Evolutionary conservation across 2,113 vertebrate species (phyloP).

Genomic region (Pyrgilauda ruficollis): DNA sequence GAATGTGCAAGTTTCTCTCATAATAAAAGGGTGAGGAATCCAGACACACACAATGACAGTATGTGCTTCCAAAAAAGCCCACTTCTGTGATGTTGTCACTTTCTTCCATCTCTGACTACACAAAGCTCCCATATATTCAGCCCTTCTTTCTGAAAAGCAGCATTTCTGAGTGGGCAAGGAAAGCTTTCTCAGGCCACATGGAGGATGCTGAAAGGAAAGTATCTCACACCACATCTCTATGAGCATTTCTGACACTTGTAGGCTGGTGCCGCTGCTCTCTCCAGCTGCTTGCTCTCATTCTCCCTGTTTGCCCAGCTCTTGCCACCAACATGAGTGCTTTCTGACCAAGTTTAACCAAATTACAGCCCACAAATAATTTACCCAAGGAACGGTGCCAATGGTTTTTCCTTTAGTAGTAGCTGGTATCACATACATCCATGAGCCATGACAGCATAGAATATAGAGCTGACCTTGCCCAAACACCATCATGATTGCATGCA

Average conservation of each 20-base stretch:
- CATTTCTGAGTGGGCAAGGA: neutral
- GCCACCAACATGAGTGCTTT: neutral
- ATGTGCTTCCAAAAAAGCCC: neutral
- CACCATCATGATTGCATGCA: neutral
- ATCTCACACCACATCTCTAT: neutral
- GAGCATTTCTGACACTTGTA: rapidly evolving
- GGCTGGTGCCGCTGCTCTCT: neutral
- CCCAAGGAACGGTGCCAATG: rapidly evolving
- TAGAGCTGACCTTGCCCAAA: neutral
- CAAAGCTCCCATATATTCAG: neutral
- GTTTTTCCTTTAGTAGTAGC: neutral
- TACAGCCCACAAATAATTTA: neutral
- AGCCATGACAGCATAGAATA: rapidly evolving
- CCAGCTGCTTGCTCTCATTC: neutral
- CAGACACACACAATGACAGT: neutral
- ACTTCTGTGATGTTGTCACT: neutral
- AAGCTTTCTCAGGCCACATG: neutral
- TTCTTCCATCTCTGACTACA: neutral
- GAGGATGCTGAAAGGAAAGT: neutral
- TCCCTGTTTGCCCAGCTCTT: neutral
- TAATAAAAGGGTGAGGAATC: neutral
- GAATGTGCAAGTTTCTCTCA: neutral
- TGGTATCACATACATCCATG: neutral
- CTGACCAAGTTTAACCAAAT: neutral
- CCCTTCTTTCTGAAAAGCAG: neutral